A percentile compares a stretch with the other conserved stretches of the same genome.
phyloP scores from a whole-genome alignment of 2,113 vertebrate genomes.

The Brachirus orientalis region DNA sequence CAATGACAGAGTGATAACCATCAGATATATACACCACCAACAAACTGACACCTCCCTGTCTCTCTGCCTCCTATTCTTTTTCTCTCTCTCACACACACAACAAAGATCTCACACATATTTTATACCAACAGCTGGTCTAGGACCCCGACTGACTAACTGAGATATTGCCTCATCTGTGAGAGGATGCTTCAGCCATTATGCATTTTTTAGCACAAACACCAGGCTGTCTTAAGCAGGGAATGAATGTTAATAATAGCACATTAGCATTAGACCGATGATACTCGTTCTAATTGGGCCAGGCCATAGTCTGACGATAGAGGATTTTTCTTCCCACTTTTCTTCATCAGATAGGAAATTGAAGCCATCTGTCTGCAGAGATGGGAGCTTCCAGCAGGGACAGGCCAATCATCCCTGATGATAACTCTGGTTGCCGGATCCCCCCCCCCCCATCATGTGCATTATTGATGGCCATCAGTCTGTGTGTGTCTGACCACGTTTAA shows the following conservation, averaged over 20 bases:
- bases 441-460: conserved; percentile 70
- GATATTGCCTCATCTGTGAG: conserved; percentile 60
- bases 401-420: conserved; percentile 63
- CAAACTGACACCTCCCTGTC: conserved; percentile 8
- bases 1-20: conserved; percentile 53
- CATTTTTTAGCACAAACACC: conserved; percentile 30
- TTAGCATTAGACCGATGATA: conserved; percentile 43
- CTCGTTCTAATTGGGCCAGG: conserved; percentile 35
- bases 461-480: conserved; percentile 78
- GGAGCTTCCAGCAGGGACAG: conserved; percentile 50
- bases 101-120: conserved; percentile 27
- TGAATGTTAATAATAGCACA: conserved; percentile 63
- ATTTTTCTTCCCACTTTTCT: conserved; percentile 17
- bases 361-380: conserved; percentile 62
- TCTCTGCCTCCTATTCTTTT: conserved; percentile 10
- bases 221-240: conserved; percentile 11
- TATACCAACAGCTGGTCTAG: conserved; percentile 51
- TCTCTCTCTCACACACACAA: not conserved
- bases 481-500: conserved; percentile 76
- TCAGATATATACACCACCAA: conserved; percentile 17
- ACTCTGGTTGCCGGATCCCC: conserved; percentile 47
- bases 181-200: conserved; percentile 51
- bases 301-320: not conserved
- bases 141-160: conserved; percentile 57
- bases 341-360: conserved; percentile 64